These are phyloP conservation scores for Hyalella azteca DNA, from an alignment of 2,888 invertebrate genomes.

Conservation along the genomic window DNA sequence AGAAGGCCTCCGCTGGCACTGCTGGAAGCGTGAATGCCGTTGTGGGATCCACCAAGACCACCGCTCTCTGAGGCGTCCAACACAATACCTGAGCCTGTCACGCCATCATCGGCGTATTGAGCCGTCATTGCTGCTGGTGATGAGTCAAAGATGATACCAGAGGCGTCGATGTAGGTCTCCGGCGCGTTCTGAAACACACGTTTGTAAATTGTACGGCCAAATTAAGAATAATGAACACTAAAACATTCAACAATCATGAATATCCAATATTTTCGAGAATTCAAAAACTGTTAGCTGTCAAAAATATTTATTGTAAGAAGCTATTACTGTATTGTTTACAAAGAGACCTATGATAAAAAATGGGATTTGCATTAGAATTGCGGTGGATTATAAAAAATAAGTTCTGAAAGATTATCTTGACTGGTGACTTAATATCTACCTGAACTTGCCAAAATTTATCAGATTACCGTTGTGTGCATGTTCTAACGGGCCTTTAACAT, in stretches of 20 bases:
- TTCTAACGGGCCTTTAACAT: too few species aligned
- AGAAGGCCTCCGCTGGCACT: neutral
- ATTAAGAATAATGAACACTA: neutral
- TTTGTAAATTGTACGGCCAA: neutral
- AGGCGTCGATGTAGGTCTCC: neutral
- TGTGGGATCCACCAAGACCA: slow-evolving; percentile 9
- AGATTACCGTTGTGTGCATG: too few species aligned
- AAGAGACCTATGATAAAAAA: too few species aligned
- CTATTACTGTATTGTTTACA: too few species aligned
- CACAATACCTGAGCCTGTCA: neutral
- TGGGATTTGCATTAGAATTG: too few species aligned
- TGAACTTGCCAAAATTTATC: too few species aligned
- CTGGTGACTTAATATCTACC: too few species aligned
- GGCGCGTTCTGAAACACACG: neutral
- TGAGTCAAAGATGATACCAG: neutral
- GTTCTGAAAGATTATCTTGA: too few species aligned
- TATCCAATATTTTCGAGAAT: too few species aligned
- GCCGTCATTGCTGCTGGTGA: neutral
- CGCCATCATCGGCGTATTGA: neutral
- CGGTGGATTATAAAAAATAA: too few species aligned
- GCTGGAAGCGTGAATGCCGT: neutral
- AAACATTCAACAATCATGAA: neutral
- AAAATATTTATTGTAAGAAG: too few species aligned
- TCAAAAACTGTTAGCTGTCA: too few species aligned
- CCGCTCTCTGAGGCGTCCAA: neutral